Evolutionary conservation across 35 echinoderm and acorn worm species (phyloP).

Genomic region (Ophioderma brevispina): DNA sequence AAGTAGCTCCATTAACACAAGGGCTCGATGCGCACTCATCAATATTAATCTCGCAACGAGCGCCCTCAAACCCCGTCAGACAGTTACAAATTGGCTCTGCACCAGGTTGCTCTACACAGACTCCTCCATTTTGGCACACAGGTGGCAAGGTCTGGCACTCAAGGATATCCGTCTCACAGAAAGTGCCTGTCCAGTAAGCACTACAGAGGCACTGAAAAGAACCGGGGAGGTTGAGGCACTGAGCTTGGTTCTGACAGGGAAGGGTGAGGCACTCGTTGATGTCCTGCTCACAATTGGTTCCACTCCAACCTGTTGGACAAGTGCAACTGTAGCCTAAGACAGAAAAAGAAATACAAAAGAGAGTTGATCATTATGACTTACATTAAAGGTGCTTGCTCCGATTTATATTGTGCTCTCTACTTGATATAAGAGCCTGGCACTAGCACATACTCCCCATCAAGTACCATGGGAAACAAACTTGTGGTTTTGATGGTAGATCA

Average conservation of each 20-base stretch:
- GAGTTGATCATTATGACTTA: not conserved
- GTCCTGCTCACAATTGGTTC: conserved; percentile 71
- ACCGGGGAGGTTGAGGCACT: conserved; percentile 74
- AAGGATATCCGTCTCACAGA: conserved; percentile 73
- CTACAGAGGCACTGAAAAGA: conserved; percentile 78
- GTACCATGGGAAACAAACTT: too few relatives aligned
- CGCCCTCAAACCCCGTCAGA: conserved; percentile 61
- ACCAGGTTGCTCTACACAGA: conserved; percentile 82
- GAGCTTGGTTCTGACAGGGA: conserved; percentile 65
- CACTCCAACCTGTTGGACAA: conserved; percentile 66
- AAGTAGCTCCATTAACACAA: conserved; percentile 85
- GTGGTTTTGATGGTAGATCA: too few relatives aligned
- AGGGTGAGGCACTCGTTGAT: conserved; percentile 76
- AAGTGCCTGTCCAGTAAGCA: conserved; percentile 58
- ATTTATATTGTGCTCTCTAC: too few relatives aligned
- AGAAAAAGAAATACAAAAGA: not conserved
- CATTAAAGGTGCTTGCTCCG: too few relatives aligned
- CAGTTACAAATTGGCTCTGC: conserved; percentile 67
- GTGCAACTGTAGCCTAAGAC: conserved; percentile 68
- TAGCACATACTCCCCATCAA: too few relatives aligned
- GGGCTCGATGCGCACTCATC: conserved; percentile 77
- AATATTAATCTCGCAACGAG: conserved; percentile 61
- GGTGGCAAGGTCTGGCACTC: conserved; percentile 83
- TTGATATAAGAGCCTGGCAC: too few relatives aligned
- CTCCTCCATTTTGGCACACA: conserved; percentile 79